A percentile compares a stretch with the other conserved stretches of the same genome.
phyloP scores from a whole-genome alignment of 2,888 invertebrate genomes.

The Oligia fasciuncula region DNA sequence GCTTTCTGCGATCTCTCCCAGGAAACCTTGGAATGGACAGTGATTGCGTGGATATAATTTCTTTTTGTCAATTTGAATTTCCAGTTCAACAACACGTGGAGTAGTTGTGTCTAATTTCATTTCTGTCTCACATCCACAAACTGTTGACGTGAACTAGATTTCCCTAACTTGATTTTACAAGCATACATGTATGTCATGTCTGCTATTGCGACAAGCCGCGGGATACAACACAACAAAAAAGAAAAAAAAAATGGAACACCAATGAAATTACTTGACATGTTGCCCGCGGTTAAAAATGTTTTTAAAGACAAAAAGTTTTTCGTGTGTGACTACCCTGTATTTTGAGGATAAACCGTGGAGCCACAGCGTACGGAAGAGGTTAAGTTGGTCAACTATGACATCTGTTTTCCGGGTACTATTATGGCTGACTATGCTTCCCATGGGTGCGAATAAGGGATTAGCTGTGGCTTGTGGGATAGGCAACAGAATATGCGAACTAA shows the following conservation, averaged over 20 bases:
- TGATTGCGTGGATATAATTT: too few relatives aligned
- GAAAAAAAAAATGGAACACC: neutral
- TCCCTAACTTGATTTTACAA: slow-evolving; percentile 22
- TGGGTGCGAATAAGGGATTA: slow-evolving; percentile 36
- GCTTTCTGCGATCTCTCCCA: too few relatives aligned
- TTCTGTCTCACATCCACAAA: slow-evolving; percentile 2
- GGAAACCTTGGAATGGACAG: too few relatives aligned
- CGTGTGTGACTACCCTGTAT: slow-evolving; percentile 9
- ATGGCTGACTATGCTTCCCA: slow-evolving; percentile 30
- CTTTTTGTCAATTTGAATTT: neutral
- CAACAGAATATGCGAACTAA: slow-evolving; percentile 23
- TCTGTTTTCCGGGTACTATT: slow-evolving; percentile 41
- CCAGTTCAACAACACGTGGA: neutral
- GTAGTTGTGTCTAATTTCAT: slow-evolving; percentile 21
- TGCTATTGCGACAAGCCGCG: slow-evolving; percentile 16
- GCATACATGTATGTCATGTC: slow-evolving; percentile 9
- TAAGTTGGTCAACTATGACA: slow-evolving; percentile 40
- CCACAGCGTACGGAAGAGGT: slow-evolving; percentile 29
- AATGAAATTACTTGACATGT: slow-evolving; percentile 52
- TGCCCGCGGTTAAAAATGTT: slow-evolving; percentile 18
- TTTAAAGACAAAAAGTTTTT: slow-evolving; percentile 7
- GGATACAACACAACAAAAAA: slow-evolving; percentile 18
- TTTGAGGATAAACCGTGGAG: slow-evolving; percentile 16
- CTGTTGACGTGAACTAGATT: slow-evolving; percentile 38
- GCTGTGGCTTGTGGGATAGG: slow-evolving; percentile 27